Percentiles rank a stretch among this genome's conserved stretches.
Evolutionary conservation across 1,140 invertebrate species (phyloP).

Genomic region (Oscheius sp.): DNA sequence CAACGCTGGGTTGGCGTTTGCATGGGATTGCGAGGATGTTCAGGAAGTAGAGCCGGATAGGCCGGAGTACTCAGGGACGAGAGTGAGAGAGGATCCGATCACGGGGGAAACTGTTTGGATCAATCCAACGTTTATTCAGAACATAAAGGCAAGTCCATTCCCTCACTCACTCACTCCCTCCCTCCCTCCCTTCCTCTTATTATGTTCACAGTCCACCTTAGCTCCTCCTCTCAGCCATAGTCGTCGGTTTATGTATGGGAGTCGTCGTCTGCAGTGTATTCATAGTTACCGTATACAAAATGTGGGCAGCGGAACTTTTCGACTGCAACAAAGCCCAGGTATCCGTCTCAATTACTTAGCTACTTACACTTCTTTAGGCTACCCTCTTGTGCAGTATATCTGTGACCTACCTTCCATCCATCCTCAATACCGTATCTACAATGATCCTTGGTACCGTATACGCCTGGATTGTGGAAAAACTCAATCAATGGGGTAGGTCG

Average conservation of each 20-base stretch:
- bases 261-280: slow-evolving; percentile 25
- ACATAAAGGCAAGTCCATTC: background rate
- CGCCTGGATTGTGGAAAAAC: background rate
- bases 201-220: background rate
- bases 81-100: slow-evolving; percentile 16
- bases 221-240: slow-evolving; percentile 14
- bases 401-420: slow-evolving; percentile 19
- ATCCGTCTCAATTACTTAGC: background rate
- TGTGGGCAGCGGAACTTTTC: slow-evolving; percentile 13
- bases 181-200: too few species aligned
- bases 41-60: slow-evolving; percentile 29
- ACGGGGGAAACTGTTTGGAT: slow-evolving; percentile 29
- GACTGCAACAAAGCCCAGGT: slow-evolving; percentile 10
- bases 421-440: slow-evolving; percentile 32
- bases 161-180: background rate
- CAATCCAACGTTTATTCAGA: background rate
- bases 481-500: slow-evolving; percentile 26
- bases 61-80: slow-evolving; percentile 17
- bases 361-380: background rate
- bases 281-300: slow-evolving; percentile 25
- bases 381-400: slow-evolving; percentile 19
- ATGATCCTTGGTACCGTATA: slow-evolving; percentile 33
- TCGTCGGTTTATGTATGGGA: slow-evolving; percentile 30
- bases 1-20: slow-evolving; percentile 21
- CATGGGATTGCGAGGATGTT: slow-evolving; percentile 33